Evolutionary conservation across 2,113 vertebrate species (phyloP).

Genomic region (Corythornis cristatus): DNA sequence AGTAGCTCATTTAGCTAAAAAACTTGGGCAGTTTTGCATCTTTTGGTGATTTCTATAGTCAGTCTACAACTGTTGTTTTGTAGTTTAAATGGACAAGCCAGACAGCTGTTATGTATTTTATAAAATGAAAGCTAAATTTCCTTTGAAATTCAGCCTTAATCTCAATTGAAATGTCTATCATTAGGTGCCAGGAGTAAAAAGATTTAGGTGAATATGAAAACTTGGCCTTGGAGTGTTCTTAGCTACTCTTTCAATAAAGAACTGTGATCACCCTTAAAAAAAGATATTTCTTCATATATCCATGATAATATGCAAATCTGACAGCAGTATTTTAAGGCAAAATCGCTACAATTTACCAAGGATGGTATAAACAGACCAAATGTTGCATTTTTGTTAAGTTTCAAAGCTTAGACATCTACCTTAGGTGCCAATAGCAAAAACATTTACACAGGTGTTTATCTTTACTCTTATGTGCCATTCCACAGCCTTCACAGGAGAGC

Average conservation of each 20-base stretch:
- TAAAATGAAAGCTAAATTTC: conserved; percentile 66
- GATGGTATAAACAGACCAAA: background rate
- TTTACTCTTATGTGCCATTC: background rate
- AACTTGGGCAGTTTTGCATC: background rate
- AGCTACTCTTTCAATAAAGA: background rate
- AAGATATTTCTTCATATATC: background rate
- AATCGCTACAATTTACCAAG: background rate
- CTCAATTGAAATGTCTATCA: conserved; percentile 61
- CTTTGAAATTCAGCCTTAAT: conserved; percentile 73
- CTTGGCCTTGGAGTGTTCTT: background rate
- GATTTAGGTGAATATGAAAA: conserved; percentile 53
- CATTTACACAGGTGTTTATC: background rate
- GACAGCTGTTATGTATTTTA: conserved; percentile 70
- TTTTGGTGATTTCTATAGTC: conserved; percentile 18
- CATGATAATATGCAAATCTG: background rate
- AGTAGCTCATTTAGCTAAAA: conserved; percentile 33
- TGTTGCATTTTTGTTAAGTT: background rate
- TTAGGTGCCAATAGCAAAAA: background rate
- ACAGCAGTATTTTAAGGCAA: background rate
- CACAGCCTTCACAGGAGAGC: background rate
- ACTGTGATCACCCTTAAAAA: background rate
- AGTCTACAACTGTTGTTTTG: conserved; percentile 12
- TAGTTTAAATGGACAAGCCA: conserved; percentile 57
- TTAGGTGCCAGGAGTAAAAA: conserved; percentile 63
- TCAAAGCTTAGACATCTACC: background rate